A percentile compares a stretch with the other conserved stretches of the same genome.
Conservation (phyloP, 2,113 vertebrate genomes). For the Aptenodytes patagonicus region DNA sequence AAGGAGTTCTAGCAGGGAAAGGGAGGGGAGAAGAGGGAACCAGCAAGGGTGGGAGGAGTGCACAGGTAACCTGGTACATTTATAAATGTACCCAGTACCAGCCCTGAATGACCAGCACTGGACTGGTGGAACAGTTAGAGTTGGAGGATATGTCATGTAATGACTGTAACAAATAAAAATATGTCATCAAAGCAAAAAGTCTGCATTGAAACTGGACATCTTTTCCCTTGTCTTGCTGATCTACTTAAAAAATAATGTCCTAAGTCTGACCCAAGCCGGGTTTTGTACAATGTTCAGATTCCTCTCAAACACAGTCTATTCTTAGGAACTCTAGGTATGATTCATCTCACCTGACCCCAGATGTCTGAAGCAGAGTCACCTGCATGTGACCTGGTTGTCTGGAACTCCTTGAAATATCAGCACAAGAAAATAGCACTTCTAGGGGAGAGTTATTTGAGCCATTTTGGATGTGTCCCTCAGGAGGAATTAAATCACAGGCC, state of each 20-base stretch:
- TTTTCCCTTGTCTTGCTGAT: conserved; percentile 37
- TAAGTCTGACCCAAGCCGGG: conserved; percentile 67
- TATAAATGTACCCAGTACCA: conserved; percentile 55
- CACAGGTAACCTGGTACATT: conserved; percentile 36
- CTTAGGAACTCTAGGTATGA: not conserved
- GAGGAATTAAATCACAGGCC: not conserved
- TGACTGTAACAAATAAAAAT: conserved; percentile 49
- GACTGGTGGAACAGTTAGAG: conserved; percentile 39
- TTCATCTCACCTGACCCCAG: not conserved
- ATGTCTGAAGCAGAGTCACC: not conserved
- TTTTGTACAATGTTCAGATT: conserved; percentile 73
- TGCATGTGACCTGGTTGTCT: not conserved
- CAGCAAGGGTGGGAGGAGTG: conserved; percentile 43
- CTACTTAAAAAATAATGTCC: conserved; percentile 68
- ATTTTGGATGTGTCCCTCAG: not conserved
- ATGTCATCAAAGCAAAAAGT: conserved; percentile 40
- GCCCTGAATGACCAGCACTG: conserved; percentile 61
- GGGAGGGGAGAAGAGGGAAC: not conserved
- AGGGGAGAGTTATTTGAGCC: not conserved
- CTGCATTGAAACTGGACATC: conserved; percentile 54
- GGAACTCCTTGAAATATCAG: not conserved
- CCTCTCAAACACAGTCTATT: not conserved
- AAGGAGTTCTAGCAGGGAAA: conserved; percentile 35
- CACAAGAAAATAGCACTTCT: not conserved
- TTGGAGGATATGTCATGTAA: conserved; percentile 72